Evolutionary conservation across 2,888 invertebrate species (phyloP).

Genomic region (Azorinus chamasolen): DNA sequence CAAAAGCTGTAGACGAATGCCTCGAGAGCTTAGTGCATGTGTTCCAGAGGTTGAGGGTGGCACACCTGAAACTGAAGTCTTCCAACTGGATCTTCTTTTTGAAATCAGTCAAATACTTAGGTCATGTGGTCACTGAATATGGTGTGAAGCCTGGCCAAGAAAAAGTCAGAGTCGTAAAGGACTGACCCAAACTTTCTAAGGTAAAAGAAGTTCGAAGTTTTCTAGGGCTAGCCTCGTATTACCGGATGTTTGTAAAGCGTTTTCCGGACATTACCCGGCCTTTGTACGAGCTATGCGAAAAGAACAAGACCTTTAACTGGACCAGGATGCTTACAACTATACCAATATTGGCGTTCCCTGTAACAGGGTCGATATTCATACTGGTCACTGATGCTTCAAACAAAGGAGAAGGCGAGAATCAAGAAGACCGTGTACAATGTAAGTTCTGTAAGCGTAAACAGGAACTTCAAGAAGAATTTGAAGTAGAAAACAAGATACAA

Average conservation of each 20-base stretch:
- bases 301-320: conserved; percentile 24
- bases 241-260: conserved; percentile 33
- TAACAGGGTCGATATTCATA: conserved; percentile 22
- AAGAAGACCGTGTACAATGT: conserved; percentile 34
- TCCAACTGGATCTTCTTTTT: conserved; percentile 45
- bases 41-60: conserved; percentile 29
- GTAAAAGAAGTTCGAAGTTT: conserved; percentile 38
- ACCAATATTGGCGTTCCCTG: conserved; percentile 31
- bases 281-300: conserved; percentile 36
- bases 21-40: conserved; percentile 24
- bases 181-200: conserved; percentile 37
- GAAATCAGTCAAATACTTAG: no score
- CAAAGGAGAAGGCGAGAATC: conserved; percentile 20
- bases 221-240: conserved; percentile 31
- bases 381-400: conserved; percentile 43
- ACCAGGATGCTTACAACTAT: conserved; percentile 38
- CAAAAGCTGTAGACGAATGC: conserved; percentile 24
- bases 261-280: conserved; percentile 40
- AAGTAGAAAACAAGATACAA: background rate
- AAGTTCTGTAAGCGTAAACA: conserved; percentile 39
- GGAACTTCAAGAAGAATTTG: conserved; percentile 10
- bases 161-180: conserved; percentile 18
- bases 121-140: conserved; percentile 37
- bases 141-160: conserved; percentile 34
- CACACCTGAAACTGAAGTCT: conserved; percentile 46